A percentile compares a stretch with the other conserved stretches of the same genome.
Conservation (phyloP, 2,888 invertebrate species). For the Epistrophella euchroma region DNA sequence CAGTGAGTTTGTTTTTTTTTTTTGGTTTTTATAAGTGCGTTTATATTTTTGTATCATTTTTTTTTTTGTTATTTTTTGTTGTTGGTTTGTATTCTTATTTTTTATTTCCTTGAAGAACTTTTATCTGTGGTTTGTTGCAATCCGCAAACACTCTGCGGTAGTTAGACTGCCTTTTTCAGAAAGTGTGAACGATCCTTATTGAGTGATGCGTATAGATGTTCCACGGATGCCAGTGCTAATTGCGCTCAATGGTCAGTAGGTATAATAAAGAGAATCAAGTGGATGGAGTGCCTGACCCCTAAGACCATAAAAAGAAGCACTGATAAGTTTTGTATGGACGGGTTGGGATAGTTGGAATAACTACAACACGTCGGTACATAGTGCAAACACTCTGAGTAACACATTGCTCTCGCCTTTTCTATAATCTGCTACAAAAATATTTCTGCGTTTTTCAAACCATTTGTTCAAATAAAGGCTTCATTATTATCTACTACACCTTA, state of each 20-base stretch:
- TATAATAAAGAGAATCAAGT: constrained; percentile 39
- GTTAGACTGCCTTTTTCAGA: constrained; percentile 55
- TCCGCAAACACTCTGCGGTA: constrained; percentile 21
- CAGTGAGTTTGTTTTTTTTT: constrained; percentile 45
- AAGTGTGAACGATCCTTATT: constrained; percentile 72
- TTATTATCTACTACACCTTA: neutral
- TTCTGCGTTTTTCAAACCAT: neutral
- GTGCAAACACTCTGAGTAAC: constrained; percentile 50
- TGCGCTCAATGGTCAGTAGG: constrained; percentile 40
- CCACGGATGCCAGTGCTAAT: constrained; percentile 66
- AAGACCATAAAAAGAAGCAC: constrained; percentile 39
- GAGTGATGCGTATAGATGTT: constrained; percentile 65
- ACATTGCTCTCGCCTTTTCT: constrained; percentile 46
- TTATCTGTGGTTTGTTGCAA: constrained; percentile 27
- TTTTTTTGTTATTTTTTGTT: constrained; percentile 1
- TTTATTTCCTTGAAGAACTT: constrained; percentile 14
- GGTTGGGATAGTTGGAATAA: constrained; percentile 58
- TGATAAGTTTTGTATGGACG: constrained; percentile 50
- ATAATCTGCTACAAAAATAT: constrained; percentile 20
- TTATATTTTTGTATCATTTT: constrained; percentile 12
- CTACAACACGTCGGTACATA: constrained; percentile 52
- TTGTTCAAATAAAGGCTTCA: neutral
- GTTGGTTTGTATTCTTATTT: constrained; percentile 7
- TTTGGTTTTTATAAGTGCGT: constrained; percentile 2
- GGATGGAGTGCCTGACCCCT: constrained; percentile 53